These are phyloP conservation scores for Chionomys nivalis DNA, from an alignment of 2,113 vertebrate species.

Conservation along the genomic window DNA sequence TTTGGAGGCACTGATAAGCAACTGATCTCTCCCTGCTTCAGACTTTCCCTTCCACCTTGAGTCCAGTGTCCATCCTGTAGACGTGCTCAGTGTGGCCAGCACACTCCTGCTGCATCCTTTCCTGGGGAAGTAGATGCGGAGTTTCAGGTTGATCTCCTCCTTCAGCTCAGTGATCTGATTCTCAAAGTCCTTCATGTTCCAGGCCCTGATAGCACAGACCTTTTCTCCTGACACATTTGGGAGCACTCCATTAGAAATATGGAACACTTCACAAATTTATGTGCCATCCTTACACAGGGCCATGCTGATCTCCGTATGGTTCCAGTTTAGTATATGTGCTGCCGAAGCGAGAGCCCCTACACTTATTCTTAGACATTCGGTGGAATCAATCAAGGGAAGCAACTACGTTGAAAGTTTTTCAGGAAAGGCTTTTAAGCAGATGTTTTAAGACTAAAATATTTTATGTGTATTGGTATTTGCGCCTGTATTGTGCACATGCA, in stretches of 20 bases:
- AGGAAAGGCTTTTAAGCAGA: not conserved
- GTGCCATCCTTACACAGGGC: no score
- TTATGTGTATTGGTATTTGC: not conserved
- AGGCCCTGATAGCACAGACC: no score
- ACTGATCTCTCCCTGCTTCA: no score
- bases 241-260: no score
- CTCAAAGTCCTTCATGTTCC: no score
- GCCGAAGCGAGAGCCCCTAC: no score
- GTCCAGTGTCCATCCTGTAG: constrained; percentile 88
- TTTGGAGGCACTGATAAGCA: no score
- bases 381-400: not conserved
- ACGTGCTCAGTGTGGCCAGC: constrained; percentile 94
- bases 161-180: constrained; percentile 96
- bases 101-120: constrained; percentile 95
- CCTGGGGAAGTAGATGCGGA: constrained; percentile 98
- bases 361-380: not conserved
- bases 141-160: constrained; percentile 98
- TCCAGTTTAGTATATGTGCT: no score
- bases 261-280: no score
- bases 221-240: no score
- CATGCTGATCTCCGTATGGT: no score
- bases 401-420: not conserved
- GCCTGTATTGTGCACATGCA: not conserved
- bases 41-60: no score
- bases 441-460: not conserved